phyloP scores from a whole-genome alignment of 2,888 invertebrate species.

The Muschampia plurimacula region DNA sequence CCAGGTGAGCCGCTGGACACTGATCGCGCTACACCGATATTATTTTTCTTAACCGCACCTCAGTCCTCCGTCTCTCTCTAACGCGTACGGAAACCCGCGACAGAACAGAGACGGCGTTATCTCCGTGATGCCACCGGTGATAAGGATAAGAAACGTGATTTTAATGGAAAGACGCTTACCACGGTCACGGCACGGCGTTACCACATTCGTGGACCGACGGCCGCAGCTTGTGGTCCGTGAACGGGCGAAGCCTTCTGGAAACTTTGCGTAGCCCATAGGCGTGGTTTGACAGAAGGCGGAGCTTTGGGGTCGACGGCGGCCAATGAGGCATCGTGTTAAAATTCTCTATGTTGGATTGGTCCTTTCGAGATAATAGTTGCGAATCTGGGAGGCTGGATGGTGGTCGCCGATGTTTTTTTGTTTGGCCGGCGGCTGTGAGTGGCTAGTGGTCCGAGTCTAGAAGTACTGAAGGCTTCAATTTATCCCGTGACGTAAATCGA shows the following conservation, averaged over 20 bases:
- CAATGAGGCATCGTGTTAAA: conserved; percentile 58
- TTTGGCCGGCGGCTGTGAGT: conserved; percentile 58
- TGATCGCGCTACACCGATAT: conserved; percentile 50
- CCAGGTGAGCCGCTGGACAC: neutral
- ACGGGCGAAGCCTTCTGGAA: conserved; percentile 61
- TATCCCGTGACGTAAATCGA: conserved; percentile 76
- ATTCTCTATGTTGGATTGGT: conserved; percentile 70
- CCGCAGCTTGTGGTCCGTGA: conserved; percentile 59
- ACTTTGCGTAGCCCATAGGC: conserved; percentile 75
- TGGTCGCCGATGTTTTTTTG: conserved; percentile 66
- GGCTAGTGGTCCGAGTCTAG: conserved; percentile 51
- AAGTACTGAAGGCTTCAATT: conserved; percentile 65
- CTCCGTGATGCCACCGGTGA: conserved; percentile 59
- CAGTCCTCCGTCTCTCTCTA: conserved; percentile 67
- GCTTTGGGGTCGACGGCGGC: conserved; percentile 59
- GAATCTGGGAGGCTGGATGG: conserved; percentile 82
- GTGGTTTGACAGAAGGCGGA: conserved; percentile 77
- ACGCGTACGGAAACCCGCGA: conserved; percentile 44
- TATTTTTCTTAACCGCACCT: conserved; percentile 74
- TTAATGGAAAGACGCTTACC: conserved; percentile 54
- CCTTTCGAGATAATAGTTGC: conserved; percentile 76
- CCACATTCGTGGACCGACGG: conserved; percentile 58
- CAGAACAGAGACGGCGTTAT: conserved; percentile 63
- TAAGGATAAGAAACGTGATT: conserved; percentile 67
- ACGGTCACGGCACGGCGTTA: conserved; percentile 53